A percentile compares a stretch with the other conserved stretches of the same genome.
Evolutionary conservation across 2,888 invertebrate species (phyloP).

Genomic region (Eupithecia subumbrata): DNA sequence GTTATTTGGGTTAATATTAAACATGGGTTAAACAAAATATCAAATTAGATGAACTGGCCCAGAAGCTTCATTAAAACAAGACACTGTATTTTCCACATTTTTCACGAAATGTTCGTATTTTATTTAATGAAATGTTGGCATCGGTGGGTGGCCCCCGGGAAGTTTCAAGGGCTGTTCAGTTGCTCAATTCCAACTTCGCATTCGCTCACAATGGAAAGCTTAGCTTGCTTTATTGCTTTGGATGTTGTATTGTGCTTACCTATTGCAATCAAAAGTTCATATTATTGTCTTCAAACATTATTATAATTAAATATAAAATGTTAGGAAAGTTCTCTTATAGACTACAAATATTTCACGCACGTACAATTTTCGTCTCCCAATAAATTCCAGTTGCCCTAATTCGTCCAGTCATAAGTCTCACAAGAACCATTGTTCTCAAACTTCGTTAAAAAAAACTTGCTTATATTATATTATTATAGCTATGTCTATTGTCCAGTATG

Average conservation of each 20-base stretch:
- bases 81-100: conserved; percentile 15
- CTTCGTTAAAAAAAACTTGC: not conserved
- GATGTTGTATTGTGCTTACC: not conserved
- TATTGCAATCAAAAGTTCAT: not conserved
- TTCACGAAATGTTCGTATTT: conserved; percentile 11
- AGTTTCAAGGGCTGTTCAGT: conserved; percentile 11
- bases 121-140: conserved; percentile 12
- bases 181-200: conserved; percentile 15
- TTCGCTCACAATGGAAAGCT: conserved; percentile 2
- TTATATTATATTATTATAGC: too few species aligned
- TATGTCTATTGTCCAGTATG: not conserved
- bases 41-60: conserved; percentile 24
- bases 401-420: not conserved
- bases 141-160: conserved; percentile 7
- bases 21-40: conserved; percentile 20
- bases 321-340: too few species aligned
- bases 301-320: too few species aligned
- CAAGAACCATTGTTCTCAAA: not conserved
- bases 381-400: not conserved
- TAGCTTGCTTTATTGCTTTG: conserved; percentile 10
- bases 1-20: conserved; percentile 31
- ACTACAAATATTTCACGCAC: not conserved
- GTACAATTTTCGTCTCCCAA: not conserved
- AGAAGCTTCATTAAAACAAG: conserved; percentile 14
- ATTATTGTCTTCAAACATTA: not conserved